Percentiles rank a stretch among this genome's conserved stretches.
Evolutionary conservation across 2,888 invertebrate species (phyloP).

Genomic region (Hydriomena furcata): DNA sequence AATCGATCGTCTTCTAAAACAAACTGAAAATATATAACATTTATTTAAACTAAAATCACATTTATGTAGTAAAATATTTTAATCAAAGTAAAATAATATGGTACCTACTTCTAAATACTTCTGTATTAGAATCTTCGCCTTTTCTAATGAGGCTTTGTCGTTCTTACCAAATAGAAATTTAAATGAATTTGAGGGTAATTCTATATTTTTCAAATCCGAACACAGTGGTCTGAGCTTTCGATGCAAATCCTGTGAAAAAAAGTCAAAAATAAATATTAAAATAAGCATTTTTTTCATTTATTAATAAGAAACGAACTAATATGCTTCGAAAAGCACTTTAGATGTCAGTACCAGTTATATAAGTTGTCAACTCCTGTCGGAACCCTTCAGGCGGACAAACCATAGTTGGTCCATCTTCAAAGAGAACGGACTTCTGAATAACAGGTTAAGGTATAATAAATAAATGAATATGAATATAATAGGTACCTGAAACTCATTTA

Average conservation of each 20-base stretch:
- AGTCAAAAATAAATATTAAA: too few relatives aligned
- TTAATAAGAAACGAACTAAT: too few relatives aligned
- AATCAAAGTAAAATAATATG: not conserved
- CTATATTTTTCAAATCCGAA: constrained; percentile 90
- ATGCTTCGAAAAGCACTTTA: too few relatives aligned
- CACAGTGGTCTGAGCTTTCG: constrained; percentile 92
- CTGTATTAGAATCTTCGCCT: constrained; percentile 92
- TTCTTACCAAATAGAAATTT: constrained; percentile 93
- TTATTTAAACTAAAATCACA: constrained; percentile 2
- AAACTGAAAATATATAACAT: constrained; percentile 83
- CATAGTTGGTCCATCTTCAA: too few relatives aligned
- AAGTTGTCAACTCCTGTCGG: too few relatives aligned
- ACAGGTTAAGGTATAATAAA: too few relatives aligned
- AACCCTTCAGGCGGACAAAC: too few relatives aligned
- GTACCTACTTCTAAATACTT: constrained; percentile 91
- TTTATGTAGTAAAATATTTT: too few relatives aligned
- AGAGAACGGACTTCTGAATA: too few relatives aligned
- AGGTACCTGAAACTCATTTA: constrained; percentile 86
- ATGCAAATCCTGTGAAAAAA: constrained; percentile 89
- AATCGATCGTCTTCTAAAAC: constrained; percentile 93
- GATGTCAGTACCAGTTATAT: too few relatives aligned
- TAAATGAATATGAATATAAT: too few relatives aligned
- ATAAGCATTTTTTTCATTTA: too few relatives aligned
- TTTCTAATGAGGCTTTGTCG: constrained; percentile 91
- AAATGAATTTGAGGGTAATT: constrained; percentile 91